Evolutionary conservation across 2,888 invertebrate species (phyloP).

Genomic region (Hymenopus coronatus): DNA sequence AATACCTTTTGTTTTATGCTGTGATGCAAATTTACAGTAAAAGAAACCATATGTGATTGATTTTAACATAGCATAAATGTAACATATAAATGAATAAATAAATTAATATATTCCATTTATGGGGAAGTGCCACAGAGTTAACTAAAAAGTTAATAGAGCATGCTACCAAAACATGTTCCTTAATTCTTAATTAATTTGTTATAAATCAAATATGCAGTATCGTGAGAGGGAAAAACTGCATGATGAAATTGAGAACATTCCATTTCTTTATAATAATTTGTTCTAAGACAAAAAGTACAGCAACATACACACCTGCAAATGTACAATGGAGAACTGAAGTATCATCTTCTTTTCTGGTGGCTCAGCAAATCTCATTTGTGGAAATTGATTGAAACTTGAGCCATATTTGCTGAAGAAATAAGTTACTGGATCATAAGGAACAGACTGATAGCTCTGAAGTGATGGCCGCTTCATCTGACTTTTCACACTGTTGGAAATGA

Average conservation of each 20-base stretch:
- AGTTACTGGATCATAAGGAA: slow-evolving; percentile 75
- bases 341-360: slow-evolving; percentile 64
- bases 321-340: slow-evolving; percentile 70
- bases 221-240: background rate
- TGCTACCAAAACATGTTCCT: background rate
- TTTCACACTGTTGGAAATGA: background rate
- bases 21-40: no score
- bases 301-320: slow-evolving; percentile 52
- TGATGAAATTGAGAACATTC: slow-evolving; percentile 12
- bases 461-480: slow-evolving; percentile 23
- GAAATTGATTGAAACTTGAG: slow-evolving; percentile 88
- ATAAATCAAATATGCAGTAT: background rate
- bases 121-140: no score
- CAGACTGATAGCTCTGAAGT: slow-evolving; percentile 27
- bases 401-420: slow-evolving; percentile 91
- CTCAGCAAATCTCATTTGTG: slow-evolving; percentile 75
- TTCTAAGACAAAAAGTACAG: background rate
- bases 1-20: no score
- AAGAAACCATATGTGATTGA: no score
- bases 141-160: background rate
- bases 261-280: background rate
- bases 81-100: no score
- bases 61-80: no score
- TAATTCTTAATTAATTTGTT: background rate
- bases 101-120: no score